A percentile compares a stretch with the other conserved stretches of the same genome.
Conservation (phyloP, 2,888 invertebrate genomes). For the Serrognathus titanus region DNA sequence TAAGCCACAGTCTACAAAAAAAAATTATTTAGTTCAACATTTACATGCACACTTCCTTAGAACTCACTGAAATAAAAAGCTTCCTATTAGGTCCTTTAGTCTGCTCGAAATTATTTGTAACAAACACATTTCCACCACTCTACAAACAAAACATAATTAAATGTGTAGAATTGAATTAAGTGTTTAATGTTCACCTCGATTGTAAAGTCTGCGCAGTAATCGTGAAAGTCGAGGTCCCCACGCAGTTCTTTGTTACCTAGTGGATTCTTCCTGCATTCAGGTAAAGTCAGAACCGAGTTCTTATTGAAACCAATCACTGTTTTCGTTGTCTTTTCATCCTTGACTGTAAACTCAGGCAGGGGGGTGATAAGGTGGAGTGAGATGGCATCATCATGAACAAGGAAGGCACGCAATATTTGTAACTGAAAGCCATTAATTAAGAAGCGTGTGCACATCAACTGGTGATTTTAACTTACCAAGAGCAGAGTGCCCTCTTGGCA, state of each 20-base stretch:
- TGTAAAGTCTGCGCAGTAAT: constrained; percentile 67
- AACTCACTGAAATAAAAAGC: constrained; percentile 55
- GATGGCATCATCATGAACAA: constrained; percentile 58
- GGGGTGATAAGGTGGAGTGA: constrained; percentile 61
- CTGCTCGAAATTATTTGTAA: constrained; percentile 56
- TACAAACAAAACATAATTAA: constrained; percentile 37
- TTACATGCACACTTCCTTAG: no score
- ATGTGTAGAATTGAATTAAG: background rate
- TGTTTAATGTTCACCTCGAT: constrained; percentile 54
- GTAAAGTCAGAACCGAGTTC: constrained; percentile 60
- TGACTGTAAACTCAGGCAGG: constrained; percentile 50
- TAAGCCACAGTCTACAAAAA: constrained; percentile 52
- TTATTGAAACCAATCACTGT: constrained; percentile 62
- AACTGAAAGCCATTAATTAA: constrained; percentile 8
- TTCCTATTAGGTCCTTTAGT: constrained; percentile 58
- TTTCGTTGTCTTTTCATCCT: constrained; percentile 54
- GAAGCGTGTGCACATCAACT: background rate
- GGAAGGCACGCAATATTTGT: constrained; percentile 18
- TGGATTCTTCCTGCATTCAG: constrained; percentile 61
- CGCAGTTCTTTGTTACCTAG: constrained; percentile 57
- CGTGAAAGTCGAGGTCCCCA: constrained; percentile 55
- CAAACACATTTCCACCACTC: constrained; percentile 65
- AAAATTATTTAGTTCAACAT: background rate
- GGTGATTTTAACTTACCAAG: constrained; percentile 50
- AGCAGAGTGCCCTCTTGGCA: constrained; percentile 57